phyloP scores from a whole-genome alignment of 2,113 vertebrate species.

The Tychaedon coryphoeus region DNA sequence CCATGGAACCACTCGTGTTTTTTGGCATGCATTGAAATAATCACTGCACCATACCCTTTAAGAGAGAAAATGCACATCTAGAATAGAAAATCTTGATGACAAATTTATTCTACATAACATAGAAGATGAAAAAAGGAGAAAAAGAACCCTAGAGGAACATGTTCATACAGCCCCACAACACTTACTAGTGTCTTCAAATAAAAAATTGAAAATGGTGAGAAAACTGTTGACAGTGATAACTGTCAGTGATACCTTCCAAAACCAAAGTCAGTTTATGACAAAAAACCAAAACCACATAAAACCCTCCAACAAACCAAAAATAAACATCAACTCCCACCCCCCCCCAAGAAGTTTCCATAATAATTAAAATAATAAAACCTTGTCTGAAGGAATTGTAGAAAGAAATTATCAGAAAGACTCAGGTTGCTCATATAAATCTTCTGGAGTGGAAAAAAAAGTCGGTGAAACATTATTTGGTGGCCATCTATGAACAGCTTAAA shows the following conservation, averaged over 20 bases:
- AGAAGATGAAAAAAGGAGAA: background rate
- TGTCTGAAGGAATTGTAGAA: background rate
- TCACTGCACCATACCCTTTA: background rate
- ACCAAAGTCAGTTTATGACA: background rate
- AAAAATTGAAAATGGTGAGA: background rate
- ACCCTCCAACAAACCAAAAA: rapidly evolving
- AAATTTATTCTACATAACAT: background rate
- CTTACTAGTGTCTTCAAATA: background rate
- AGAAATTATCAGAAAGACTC: background rate
- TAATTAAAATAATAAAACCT: background rate
- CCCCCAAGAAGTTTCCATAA: background rate
- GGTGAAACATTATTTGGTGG: background rate
- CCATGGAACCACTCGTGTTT: background rate
- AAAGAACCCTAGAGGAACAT: background rate
- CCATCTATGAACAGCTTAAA: background rate
- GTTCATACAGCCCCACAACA: background rate
- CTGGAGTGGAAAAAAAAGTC: background rate
- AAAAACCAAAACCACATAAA: background rate
- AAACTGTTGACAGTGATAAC: background rate
- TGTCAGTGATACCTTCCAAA: background rate
- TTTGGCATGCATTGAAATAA: background rate
- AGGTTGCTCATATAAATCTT: background rate
- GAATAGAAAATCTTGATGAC: background rate
- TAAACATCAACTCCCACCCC: rapidly evolving
- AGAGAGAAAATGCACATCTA: background rate